Evolutionary conservation across 1,140 invertebrate species (phyloP).

Genomic region (Bursaphelenchus mucronatus): DNA sequence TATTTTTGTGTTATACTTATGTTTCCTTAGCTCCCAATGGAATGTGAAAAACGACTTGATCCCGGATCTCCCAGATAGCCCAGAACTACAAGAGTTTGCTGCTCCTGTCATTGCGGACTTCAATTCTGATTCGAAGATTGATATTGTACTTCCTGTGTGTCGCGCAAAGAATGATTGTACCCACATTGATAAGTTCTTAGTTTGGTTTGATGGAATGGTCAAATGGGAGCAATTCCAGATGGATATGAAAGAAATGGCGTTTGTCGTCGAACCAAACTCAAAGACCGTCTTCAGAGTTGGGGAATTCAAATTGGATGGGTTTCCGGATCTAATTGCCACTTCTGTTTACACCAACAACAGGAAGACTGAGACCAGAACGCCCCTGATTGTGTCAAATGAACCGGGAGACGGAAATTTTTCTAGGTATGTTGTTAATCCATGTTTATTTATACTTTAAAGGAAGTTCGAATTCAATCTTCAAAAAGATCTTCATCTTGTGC

Average conservation of each 20-base stretch:
- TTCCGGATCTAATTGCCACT: slow-evolving; percentile 49
- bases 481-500: slow-evolving; percentile 27
- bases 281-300: slow-evolving; percentile 52
- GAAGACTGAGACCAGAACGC: slow-evolving; percentile 13
- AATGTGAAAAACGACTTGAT: slow-evolving; percentile 22
- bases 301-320: slow-evolving; percentile 55
- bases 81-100: slow-evolving; percentile 33
- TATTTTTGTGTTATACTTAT: neutral
- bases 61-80: slow-evolving; percentile 27
- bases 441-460: slow-evolving; percentile 38
- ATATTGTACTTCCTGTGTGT: slow-evolving; percentile 52
- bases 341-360: slow-evolving; percentile 18
- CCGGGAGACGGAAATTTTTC: slow-evolving; percentile 35
- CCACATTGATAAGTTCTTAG: slow-evolving; percentile 35
- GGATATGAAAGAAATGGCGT: slow-evolving; percentile 38
- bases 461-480: slow-evolving; percentile 48
- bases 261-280: slow-evolving; percentile 28
- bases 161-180: slow-evolving; percentile 31
- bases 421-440: slow-evolving; percentile 28
- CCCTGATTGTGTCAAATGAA: slow-evolving; percentile 44
- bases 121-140: slow-evolving; percentile 47
- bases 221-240: slow-evolving; percentile 32
- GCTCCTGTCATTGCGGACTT: slow-evolving; percentile 50
- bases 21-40: slow-evolving; percentile 37
- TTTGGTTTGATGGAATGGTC: slow-evolving; percentile 34